Evolutionary conservation across 53 echinoderm and acorn worm species (phyloP), one percentile per base, ranked within the genome.

Genomic region (Stichopus horrens): DNA sequence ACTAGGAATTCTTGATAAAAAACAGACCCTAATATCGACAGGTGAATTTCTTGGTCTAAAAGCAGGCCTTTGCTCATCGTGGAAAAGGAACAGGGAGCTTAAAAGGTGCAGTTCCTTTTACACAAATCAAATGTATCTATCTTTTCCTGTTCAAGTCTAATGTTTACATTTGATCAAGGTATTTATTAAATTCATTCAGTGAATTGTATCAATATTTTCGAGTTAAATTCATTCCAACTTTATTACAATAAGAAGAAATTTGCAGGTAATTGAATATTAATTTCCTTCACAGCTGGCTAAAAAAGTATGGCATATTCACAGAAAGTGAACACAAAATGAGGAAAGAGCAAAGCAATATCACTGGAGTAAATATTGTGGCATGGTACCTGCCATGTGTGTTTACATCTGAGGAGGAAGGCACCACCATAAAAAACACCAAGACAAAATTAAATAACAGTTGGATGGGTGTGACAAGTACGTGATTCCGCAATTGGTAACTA

Each of bases 51-150:
- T 81, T 7, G 22, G 57, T n/a, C 57, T 81, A 5, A 58, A 81
- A 58, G 81, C 81, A 58, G 81, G 57, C 56, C 19, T 81, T 21
- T 56, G 81, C 5, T 14, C 18, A 8, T 81, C 81, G 14, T 81
- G 81, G 81, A 80, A 79, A 9, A 55, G 21, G 7, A 57, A 55
- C 5, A 55, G 81, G 22, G 58, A 81, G 19, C 58, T 21, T n/a
- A 81, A 81, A 81, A 81, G 58, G 58, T 81, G 23, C 51, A 59
- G 8, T 59, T 2, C 59, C 8, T 59, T 59, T 9, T 2, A 59
- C 4, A 59, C 59, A 59, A 59, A 8, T 59, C 59, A 2, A 59
- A 59, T 59, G 59, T 59, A 11, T 59, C 59, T 9, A 8, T 11
- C 59, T 59, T 11, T 4, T 9, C 59, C 59, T 11, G 59, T 11